Evolutionary conservation across 1,140 invertebrate species (phyloP).

Genomic region (Vanessa tameamea): DNA sequence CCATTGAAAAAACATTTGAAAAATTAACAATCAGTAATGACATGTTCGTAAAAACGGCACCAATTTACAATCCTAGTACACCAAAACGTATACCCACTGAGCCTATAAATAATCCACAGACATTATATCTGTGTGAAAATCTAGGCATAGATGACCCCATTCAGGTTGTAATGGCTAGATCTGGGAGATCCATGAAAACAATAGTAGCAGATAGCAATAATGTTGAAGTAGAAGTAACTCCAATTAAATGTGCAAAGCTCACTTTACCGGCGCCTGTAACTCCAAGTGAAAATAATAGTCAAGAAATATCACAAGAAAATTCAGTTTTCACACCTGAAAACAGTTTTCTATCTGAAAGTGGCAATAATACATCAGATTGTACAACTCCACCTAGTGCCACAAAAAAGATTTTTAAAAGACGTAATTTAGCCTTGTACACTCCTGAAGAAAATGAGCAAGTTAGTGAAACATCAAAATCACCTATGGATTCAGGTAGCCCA

Average conservation of each 20-base stretch:
- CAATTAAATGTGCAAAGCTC: constrained; percentile 59
- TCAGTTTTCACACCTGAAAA: constrained; percentile 43
- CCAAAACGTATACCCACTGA: constrained; percentile 61
- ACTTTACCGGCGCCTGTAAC: constrained; percentile 68
- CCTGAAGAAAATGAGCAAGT: constrained; percentile 54
- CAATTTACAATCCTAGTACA: constrained; percentile 81
- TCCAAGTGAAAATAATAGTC: constrained; percentile 53
- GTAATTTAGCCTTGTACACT: constrained; percentile 71
- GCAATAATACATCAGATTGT: constrained; percentile 49
- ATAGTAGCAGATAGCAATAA: constrained; percentile 21
- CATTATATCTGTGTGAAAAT: constrained; percentile 89
- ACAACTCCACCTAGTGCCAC: constrained; percentile 52
- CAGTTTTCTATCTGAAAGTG: constrained; percentile 46
- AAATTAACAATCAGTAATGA: constrained; percentile 85
- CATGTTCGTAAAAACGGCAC: constrained; percentile 89
- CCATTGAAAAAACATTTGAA: constrained; percentile 84
- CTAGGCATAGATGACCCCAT: constrained; percentile 80
- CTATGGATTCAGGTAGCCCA: constrained; percentile 53
- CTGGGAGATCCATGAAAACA: constrained; percentile 58
- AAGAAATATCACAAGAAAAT: constrained; percentile 46
- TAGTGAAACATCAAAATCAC: constrained; percentile 43
- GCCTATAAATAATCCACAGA: constrained; percentile 90
- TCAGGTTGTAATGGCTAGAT: constrained; percentile 67
- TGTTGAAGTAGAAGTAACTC: constrained; percentile 41
- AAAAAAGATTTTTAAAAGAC: constrained; percentile 76